These are phyloP conservation scores for Ophonus ardosiacus DNA, from an alignment of 2,888 invertebrate genomes.

Conservation along the genomic window DNA sequence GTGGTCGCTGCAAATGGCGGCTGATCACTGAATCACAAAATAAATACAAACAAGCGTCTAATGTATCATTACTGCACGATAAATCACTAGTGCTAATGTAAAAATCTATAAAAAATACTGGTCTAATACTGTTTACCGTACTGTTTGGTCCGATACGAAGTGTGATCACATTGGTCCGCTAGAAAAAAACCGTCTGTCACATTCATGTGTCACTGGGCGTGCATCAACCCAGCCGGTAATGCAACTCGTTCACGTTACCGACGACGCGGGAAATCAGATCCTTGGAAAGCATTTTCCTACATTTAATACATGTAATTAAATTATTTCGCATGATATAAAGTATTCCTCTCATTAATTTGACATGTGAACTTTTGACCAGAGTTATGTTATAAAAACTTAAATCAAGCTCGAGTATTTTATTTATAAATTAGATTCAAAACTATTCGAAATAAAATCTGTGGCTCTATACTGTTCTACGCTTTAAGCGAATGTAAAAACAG, in stretches of 20 bases:
- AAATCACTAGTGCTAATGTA: slow-evolving; percentile 69
- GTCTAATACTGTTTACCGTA: slow-evolving; percentile 72
- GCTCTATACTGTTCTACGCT: background rate
- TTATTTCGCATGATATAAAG: slow-evolving; percentile 10
- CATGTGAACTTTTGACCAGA: background rate
- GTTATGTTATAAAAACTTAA: background rate
- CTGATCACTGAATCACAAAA: slow-evolving; percentile 70
- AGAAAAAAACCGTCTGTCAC: slow-evolving; percentile 75
- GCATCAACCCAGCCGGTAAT: slow-evolving; percentile 51
- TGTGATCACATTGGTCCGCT: slow-evolving; percentile 74
- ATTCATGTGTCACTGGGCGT: slow-evolving; percentile 68
- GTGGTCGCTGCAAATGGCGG: slow-evolving; percentile 75
- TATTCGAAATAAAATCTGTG: background rate
- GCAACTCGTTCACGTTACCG: slow-evolving; percentile 16
- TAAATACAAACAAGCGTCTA: slow-evolving; percentile 70
- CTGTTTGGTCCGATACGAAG: slow-evolving; percentile 74
- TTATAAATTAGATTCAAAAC: background rate
- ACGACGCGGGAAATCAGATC: slow-evolving; percentile 27
- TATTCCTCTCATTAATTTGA: background rate
- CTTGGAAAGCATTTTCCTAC: slow-evolving; percentile 19
- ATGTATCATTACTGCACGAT: slow-evolving; percentile 69
- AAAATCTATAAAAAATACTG: slow-evolving; percentile 74
- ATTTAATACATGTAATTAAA: slow-evolving; percentile 18
- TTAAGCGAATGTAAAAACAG: background rate
- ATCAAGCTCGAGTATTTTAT: background rate